Evolutionary conservation across 2,888 invertebrate genomes (phyloP).

Genomic region (Archips xylosteana): DNA sequence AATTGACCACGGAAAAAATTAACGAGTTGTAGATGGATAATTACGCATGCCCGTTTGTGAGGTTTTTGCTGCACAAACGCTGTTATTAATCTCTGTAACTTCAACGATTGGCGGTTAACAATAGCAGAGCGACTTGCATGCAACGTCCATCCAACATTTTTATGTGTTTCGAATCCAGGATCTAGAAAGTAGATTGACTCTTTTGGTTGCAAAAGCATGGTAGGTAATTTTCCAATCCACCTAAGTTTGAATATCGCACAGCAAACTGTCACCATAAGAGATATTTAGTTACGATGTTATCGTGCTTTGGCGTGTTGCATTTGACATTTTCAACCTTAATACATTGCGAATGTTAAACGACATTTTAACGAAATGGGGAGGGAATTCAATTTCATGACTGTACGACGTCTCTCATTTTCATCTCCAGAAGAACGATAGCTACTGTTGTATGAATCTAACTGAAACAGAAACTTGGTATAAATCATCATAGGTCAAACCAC

Average conservation of each 20-base stretch:
- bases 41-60: conserved; percentile 48
- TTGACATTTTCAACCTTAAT: no score
- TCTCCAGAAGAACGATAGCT: background rate
- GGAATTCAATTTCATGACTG: no score
- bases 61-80: conserved; percentile 39
- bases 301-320: no score
- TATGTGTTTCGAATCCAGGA: background rate
- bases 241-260: no score
- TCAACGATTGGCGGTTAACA: conserved; percentile 11
- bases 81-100: conserved; percentile 30
- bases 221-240: no score
- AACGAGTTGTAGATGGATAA: conserved; percentile 62
- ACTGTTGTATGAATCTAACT: background rate
- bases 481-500: background rate
- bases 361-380: no score
- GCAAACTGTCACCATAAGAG: no score
- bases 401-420: background rate
- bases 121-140: background rate
- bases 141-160: background rate
- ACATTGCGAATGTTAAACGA: no score
- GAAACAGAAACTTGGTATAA: background rate
- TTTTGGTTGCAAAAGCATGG: background rate
- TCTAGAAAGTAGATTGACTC: no score
- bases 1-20: conserved; percentile 70
- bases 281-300: no score